Conservation (phyloP, 2,113 vertebrate genomes). For the Reinhardtius hippoglossoides region DNA sequence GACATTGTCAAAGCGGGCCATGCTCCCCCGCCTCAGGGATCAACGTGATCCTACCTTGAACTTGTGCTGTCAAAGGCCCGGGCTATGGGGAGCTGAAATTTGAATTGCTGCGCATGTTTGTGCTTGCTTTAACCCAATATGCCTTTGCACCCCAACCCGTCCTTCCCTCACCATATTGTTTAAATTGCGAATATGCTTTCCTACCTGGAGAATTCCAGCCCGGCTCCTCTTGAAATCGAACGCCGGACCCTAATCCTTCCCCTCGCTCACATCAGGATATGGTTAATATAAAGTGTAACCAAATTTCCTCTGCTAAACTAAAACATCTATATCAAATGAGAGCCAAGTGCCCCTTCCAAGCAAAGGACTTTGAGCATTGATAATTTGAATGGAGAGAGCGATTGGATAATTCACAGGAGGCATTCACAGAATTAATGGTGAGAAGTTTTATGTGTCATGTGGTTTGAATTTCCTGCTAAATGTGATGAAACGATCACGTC, state of each 20-base stretch:
- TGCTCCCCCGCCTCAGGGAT: conserved; percentile 68
- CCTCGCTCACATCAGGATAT: conserved; percentile 76
- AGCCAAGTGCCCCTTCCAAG: conserved; percentile 69
- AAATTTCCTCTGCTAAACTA: conserved; percentile 84
- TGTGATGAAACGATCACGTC: conserved; percentile 54
- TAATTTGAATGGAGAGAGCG: conserved; percentile 67
- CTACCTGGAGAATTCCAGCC: conserved; percentile 78
- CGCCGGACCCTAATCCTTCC: conserved; percentile 74
- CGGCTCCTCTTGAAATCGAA: conserved; percentile 78
- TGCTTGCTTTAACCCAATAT: conserved; percentile 76
- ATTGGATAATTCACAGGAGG: conserved; percentile 64
- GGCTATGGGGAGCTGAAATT: conserved; percentile 55
- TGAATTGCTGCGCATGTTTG: conserved; percentile 77
- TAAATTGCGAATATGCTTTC: conserved; percentile 72
- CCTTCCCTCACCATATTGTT: conserved; percentile 75
- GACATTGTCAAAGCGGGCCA: conserved; percentile 58
- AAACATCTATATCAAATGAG: conserved; percentile 80
- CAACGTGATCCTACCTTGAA: conserved; percentile 79
- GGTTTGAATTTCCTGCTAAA: conserved; percentile 73
- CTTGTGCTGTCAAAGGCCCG: conserved; percentile 76
- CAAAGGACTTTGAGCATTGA: conserved; percentile 57
- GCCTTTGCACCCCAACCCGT: conserved; percentile 58
- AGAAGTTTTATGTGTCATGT: conserved; percentile 66
- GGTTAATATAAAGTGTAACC: conserved; percentile 83
- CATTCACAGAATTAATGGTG: conserved; percentile 58